Conservation (phyloP, 2,797 vertebrate genomes). For the Micromesistius poutassou region DNA sequence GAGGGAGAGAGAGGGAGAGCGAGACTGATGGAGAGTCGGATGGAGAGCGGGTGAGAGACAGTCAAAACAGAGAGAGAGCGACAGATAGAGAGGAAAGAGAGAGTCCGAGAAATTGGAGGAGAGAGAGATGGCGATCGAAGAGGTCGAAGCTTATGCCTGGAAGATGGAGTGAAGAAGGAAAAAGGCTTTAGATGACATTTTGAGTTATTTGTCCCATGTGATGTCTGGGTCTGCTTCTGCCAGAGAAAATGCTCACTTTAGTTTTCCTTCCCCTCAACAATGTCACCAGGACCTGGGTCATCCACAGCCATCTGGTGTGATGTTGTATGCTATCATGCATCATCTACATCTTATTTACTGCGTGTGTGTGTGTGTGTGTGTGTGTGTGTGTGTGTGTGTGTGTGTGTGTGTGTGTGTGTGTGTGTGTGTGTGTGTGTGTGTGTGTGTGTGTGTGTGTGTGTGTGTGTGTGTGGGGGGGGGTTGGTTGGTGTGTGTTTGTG, state of each 20-base stretch:
- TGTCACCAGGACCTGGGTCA: neutral
- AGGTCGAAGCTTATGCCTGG: conserved; percentile 51
- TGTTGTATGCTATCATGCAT: neutral
- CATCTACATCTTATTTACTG: neutral
- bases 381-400: conserved; percentile 19
- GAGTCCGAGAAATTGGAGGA: conserved; percentile 40
- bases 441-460: neutral
- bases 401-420: neutral
- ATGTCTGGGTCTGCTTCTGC: conserved; percentile 22
- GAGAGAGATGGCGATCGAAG: conserved; percentile 35
- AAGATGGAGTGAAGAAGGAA: conserved; percentile 45
- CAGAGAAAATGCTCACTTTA: neutral
- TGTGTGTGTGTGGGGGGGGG: too few species aligned
- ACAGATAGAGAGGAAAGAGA: conserved; percentile 32
- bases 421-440: neutral
- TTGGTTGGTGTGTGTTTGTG: conserved; percentile 5
- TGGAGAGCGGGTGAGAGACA: conserved; percentile 36
- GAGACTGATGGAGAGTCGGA: neutral
- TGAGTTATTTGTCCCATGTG: conserved; percentile 54
- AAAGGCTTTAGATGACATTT: conserved; percentile 63
- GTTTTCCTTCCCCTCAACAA: neutral
- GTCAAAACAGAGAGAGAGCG: conserved; percentile 41
- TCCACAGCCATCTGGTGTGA: neutral
- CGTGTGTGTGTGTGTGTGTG: too few species aligned
- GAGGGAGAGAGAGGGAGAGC: neutral